Evolutionary conservation across 2,888 invertebrate species (phyloP).

Genomic region (Papilio gigon): DNA sequence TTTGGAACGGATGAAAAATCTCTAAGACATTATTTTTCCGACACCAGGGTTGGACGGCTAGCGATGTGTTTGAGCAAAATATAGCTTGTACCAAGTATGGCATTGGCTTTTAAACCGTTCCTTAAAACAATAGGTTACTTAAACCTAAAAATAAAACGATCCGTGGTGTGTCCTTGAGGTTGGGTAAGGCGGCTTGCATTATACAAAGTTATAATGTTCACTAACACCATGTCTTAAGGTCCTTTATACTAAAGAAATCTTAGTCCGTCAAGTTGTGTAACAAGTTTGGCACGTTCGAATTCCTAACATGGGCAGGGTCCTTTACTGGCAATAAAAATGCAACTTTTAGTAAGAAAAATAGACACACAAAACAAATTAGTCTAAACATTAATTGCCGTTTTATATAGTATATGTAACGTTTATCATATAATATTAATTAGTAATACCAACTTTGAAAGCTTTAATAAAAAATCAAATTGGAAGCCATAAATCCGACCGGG

Average conservation of each 20-base stretch:
- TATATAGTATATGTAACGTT: too few relatives aligned
- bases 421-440: too few relatives aligned
- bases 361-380: too few relatives aligned
- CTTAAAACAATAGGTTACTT: constrained; percentile 57
- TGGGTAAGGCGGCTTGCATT: constrained; percentile 66
- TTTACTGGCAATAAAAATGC: constrained; percentile 17
- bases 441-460: background rate
- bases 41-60: background rate
- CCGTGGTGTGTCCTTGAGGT: constrained; percentile 73
- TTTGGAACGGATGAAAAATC: background rate
- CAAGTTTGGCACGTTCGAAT: constrained; percentile 37
- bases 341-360: constrained; percentile 21
- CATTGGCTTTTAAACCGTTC: constrained; percentile 38
- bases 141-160: constrained; percentile 30
- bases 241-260: background rate
- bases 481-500: constrained; percentile 5
- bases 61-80: background rate
- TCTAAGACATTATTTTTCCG: background rate
- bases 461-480: constrained; percentile 19
- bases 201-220: constrained; percentile 38
- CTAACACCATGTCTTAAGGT: constrained; percentile 9
- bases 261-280: constrained; percentile 31
- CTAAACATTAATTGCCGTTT: too few relatives aligned
- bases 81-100: constrained; percentile 5
- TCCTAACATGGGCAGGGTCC: constrained; percentile 30